These are phyloP conservation scores for Anticlea derivata DNA, from an alignment of 2,888 invertebrate genomes.

Conservation along the genomic window DNA sequence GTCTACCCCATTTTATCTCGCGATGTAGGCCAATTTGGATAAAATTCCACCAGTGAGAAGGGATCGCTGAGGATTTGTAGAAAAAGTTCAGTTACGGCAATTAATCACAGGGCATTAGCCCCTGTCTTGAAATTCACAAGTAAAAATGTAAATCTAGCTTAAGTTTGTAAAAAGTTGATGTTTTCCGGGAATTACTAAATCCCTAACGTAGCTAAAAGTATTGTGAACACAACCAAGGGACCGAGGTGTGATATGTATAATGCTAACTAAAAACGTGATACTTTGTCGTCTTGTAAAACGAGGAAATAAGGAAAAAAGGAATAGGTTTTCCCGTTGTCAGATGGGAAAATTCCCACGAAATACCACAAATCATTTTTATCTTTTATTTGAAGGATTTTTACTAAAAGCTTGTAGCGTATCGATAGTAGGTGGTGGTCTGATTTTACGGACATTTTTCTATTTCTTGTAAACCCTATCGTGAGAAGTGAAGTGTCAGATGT, in stretches of 20 bases:
- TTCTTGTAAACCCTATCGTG: no score
- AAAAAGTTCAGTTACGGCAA: slow-evolving; percentile 42
- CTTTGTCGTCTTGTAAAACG: slow-evolving; percentile 21
- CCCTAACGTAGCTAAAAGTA: background rate
- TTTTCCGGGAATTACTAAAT: no score
- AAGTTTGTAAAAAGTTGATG: background rate
- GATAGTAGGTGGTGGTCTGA: no score
- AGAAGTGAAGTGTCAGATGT: no score
- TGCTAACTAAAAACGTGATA: slow-evolving; percentile 3
- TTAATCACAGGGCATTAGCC: slow-evolving; percentile 53
- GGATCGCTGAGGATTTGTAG: slow-evolving; percentile 37
- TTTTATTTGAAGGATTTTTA: slow-evolving; percentile 10
- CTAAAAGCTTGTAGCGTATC: background rate
- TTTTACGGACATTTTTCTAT: no score
- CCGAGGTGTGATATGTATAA: slow-evolving; percentile 10
- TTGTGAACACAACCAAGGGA: slow-evolving; percentile 4
- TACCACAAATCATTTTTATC: slow-evolving; percentile 16
- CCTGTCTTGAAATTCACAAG: slow-evolving; percentile 36
- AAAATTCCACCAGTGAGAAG: slow-evolving; percentile 41
- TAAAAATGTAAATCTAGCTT: slow-evolving; percentile 25
- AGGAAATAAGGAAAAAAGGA: slow-evolving; percentile 29
- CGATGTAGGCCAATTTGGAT: slow-evolving; percentile 40
- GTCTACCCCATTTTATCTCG: slow-evolving; percentile 35
- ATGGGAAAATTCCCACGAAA: slow-evolving; percentile 30
- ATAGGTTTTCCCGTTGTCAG: slow-evolving; percentile 29